A percentile compares a stretch with the other conserved stretches of the same genome.
phyloP scores from a whole-genome alignment of 2,888 invertebrate species.

The Euplexia lucipara region DNA sequence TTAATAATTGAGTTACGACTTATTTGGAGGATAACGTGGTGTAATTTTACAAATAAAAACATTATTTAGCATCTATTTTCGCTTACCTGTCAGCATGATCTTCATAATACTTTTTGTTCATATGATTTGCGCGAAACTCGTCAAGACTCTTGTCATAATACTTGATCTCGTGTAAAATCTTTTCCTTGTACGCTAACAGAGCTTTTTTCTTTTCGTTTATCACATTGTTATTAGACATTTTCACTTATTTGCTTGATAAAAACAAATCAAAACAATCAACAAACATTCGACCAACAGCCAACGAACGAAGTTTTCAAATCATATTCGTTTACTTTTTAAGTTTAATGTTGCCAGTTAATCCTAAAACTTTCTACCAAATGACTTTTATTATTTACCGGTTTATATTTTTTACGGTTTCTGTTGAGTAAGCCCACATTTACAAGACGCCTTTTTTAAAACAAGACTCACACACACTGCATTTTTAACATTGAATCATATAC shows the following conservation, averaged over 20 bases:
- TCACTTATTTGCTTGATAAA: constrained; percentile 15
- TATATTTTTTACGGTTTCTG: not conserved
- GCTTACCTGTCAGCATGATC: constrained; percentile 72
- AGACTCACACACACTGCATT: no score
- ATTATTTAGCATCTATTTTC: not conserved
- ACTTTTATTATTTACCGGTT: not conserved
- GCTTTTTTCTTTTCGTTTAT: constrained; percentile 70
- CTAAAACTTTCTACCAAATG: not conserved
- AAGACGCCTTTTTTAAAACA: no score
- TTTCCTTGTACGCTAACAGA: constrained; percentile 74
- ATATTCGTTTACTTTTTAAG: constrained; percentile 9
- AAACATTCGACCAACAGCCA: not conserved
- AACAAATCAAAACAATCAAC: constrained; percentile 15
- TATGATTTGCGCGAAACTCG: constrained; percentile 63
- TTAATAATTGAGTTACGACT: fast-evolving
- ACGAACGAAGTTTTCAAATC: constrained; percentile 42
- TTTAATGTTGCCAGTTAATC: constrained; percentile 16
- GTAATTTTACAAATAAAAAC: no score
- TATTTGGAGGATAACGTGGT: no score
- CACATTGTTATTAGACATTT: constrained; percentile 47
- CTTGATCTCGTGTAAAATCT: constrained; percentile 75
- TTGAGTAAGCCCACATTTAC: not conserved
- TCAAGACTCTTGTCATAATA: constrained; percentile 77
- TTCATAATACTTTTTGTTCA: constrained; percentile 55
- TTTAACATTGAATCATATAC: no score